Conservation (phyloP, 1,140 invertebrate genomes). For the Oscheius sp. region DNA sequence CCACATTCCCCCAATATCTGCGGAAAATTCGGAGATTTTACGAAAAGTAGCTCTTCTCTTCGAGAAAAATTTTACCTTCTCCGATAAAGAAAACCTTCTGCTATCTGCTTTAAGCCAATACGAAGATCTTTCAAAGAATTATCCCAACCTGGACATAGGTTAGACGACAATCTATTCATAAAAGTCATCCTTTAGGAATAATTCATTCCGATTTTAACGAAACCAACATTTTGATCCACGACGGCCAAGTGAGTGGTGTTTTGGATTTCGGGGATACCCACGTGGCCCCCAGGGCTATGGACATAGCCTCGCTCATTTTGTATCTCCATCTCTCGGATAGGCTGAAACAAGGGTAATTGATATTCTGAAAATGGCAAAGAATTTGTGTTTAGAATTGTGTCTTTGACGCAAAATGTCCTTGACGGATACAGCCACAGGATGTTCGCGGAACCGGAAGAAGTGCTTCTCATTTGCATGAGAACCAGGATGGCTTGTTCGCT, state of each 20-base stretch:
- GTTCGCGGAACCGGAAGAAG: not conserved
- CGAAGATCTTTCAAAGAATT: not conserved
- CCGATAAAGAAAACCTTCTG: not conserved
- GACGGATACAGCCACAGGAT: not conserved
- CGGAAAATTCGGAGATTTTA: not conserved
- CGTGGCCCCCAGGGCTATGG: not conserved
- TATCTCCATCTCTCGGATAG: slow-evolving; percentile 11
- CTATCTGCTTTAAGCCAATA: not conserved
- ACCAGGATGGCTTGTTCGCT: slow-evolving; percentile 2
- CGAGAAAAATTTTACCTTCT: not conserved
- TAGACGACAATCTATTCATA: not conserved
- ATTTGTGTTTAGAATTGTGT: not conserved
- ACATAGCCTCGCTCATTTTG: not conserved
- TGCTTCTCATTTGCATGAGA: not conserved
- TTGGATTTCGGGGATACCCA: slow-evolving; percentile 17
- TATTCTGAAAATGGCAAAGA: not conserved
- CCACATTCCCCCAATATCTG: slow-evolving; percentile 3
- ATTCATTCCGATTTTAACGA: slow-evolving; percentile 17
- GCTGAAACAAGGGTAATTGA: slow-evolving; percentile 4
- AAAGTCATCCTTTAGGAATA: slow-evolving; percentile 1
- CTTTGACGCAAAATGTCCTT: not conserved
- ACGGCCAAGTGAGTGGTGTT: not conserved
- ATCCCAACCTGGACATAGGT: not conserved
- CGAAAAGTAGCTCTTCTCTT: not conserved
- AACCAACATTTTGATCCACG: not conserved